Percentiles rank a stretch among this genome's conserved stretches.
phyloP scores from a whole-genome alignment of 2,888 invertebrate species.

The Eupithecia vulgata region DNA sequence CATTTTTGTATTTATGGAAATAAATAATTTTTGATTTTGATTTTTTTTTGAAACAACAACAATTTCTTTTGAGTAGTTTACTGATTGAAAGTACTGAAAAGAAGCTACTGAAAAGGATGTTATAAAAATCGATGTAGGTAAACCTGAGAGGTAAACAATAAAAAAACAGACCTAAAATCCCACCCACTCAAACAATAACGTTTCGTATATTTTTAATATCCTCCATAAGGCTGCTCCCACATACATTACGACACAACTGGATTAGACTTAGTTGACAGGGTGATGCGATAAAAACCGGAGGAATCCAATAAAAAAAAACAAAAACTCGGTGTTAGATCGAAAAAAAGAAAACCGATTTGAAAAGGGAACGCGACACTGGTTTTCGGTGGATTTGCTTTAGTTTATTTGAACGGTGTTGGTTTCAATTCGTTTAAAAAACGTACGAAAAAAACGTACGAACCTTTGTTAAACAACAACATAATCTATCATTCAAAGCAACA shows the following conservation, averaged over 20 bases:
- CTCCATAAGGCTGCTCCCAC: conserved; percentile 72
- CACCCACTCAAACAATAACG: background rate
- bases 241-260: conserved; percentile 78
- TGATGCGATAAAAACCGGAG: conserved; percentile 49
- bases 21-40: too few relatives aligned
- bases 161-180: too few relatives aligned
- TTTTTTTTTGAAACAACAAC: too few relatives aligned
- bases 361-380: conserved; percentile 22
- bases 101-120: too few relatives aligned
- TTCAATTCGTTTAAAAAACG: conserved; percentile 15
- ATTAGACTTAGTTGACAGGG: conserved; percentile 69
- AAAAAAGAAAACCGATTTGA: background rate
- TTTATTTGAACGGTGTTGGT: conserved; percentile 30
- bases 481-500: background rate
- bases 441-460: background rate
- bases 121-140: too few relatives aligned
- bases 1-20: too few relatives aligned
- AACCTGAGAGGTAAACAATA: too few relatives aligned
- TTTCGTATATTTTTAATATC: conserved; percentile 65
- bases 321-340: conserved; percentile 16
- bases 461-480: background rate
- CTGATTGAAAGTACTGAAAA: too few relatives aligned
- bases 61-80: too few relatives aligned
- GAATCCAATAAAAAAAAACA: conserved; percentile 20
- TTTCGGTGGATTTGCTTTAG: conserved; percentile 27